Base-by-base conservation (phyloP, 2,888 invertebrate species). In the Acanthosepion lycidas region DNA sequence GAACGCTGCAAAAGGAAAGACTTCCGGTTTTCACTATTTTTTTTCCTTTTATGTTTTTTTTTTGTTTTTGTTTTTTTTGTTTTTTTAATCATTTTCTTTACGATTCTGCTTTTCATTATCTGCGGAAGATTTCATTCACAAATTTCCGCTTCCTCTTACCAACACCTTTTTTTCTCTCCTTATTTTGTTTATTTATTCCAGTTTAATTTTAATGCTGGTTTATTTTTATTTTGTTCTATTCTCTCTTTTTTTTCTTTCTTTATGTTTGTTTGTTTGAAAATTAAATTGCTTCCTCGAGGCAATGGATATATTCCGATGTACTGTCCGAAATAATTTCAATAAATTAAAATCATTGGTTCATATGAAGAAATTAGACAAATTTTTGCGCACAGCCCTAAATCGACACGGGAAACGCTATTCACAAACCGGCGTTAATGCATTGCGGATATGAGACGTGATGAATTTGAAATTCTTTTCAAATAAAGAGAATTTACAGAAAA, bases 71-170 rank as follows among this genome's bases (percentile, higher is more conserved):
- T 78, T 33, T n/a, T 15, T 33, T n/a, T 15, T 33, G 0, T 33
- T 33, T n/a, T n/a, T 12, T 78, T 78, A 33, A n/a, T 78, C 23
- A 15, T 78, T 78, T 78, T 78, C n/a, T 78, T 78, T 78, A 15
- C 78, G 78, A 78, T n/a, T 78, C n/a, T n/a, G n/a, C 33, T 33
- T 78, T 78, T 78, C 78, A 78, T 78, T 78, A 78, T n/a, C n/a
- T n/a, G 78, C 78, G n/a, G 78, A 78, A 78, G 9, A 78, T 78
- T 78, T 78, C 78, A 78, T 78, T 78, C 78, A 78, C 33, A 33
- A 78, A 78, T 78, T 78, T 78, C 78, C 78, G 78, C n/a, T 78
- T 78, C 78, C 78, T 78, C 78, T 78, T 78, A 78, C n/a, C n/a
- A 78, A 3, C n/a, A 78, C 33, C 15, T 18, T 78, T n/a, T n/a